These are phyloP conservation scores for Drosophila funebris DNA, from an alignment of 1,140 invertebrate genomes.

Conservation along the genomic window DNA sequence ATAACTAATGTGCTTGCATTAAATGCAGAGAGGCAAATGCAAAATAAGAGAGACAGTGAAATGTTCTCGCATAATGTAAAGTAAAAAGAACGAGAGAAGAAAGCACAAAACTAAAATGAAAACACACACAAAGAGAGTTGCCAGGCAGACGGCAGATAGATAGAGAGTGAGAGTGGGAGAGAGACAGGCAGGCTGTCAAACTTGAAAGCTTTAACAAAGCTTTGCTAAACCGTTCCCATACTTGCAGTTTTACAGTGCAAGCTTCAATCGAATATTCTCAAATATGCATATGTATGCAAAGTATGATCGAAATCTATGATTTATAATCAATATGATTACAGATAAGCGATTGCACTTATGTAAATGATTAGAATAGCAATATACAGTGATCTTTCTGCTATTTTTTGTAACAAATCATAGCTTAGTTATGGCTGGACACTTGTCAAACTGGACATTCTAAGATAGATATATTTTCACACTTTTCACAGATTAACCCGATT, in stretches of 20 bases:
- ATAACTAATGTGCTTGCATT: conserved; percentile 6
- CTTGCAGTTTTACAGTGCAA: not conserved
- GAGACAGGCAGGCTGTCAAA: not conserved
- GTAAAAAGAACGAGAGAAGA: conserved; percentile 5
- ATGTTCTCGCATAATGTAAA: not conserved
- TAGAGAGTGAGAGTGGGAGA: not conserved
- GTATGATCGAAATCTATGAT: not conserved
- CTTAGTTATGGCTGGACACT: not conserved
- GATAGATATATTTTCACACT: conserved; percentile 52
- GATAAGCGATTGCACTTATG: conserved; percentile 17
- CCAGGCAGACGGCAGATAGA: conserved; percentile 6
- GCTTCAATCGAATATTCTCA: too few relatives aligned
- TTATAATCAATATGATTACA: too few relatives aligned
- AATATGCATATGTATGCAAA: too few relatives aligned
- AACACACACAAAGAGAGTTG: too few relatives aligned
- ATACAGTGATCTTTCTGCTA: not conserved
- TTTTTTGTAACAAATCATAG: not conserved
- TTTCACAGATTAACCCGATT: conserved; percentile 19
- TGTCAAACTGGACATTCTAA: not conserved
- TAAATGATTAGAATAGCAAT: conserved; percentile 14
- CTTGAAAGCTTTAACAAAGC: conserved; percentile 28
- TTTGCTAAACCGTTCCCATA: not conserved
- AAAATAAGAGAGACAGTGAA: conserved; percentile 2
- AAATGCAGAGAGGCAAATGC: not conserved
- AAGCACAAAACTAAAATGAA: too few relatives aligned